Conservation (phyloP, 2,888 invertebrate species). For the Parnassius orleans region DNA sequence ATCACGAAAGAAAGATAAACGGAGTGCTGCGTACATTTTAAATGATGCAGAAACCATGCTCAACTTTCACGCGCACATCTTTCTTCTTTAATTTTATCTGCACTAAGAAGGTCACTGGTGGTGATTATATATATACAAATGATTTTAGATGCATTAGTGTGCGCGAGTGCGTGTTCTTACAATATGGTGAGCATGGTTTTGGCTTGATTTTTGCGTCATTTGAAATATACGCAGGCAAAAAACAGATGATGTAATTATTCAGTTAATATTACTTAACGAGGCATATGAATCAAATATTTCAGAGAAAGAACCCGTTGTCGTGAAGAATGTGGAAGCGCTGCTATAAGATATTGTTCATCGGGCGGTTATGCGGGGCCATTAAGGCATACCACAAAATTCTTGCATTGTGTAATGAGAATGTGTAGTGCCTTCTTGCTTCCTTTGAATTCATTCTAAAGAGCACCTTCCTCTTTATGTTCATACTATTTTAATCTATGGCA, state of each 20-base stretch:
- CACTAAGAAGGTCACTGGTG: too few relatives aligned
- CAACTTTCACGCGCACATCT: too few relatives aligned
- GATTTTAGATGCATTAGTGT: too few relatives aligned
- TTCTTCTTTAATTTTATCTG: too few relatives aligned
- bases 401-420: conserved; percentile 27
- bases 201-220: too few relatives aligned
- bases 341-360: conserved; percentile 25
- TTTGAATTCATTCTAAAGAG: conserved; percentile 24
- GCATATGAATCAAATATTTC: conserved; percentile 16
- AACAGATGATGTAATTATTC: neutral
- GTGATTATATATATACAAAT: too few relatives aligned
- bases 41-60: too few relatives aligned
- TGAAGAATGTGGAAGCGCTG: conserved; percentile 29
- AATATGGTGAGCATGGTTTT: too few relatives aligned
- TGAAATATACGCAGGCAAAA: too few relatives aligned
- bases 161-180: too few relatives aligned
- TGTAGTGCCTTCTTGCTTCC: conserved; percentile 30
- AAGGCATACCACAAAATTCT: conserved; percentile 36
- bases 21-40: too few relatives aligned
- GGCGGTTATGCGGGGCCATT: conserved; percentile 34
- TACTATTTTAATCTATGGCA: conserved; percentile 14
- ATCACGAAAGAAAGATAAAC: too few relatives aligned
- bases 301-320: conserved; percentile 18
- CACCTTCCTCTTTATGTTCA: conserved; percentile 25
- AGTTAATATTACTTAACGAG: conserved; percentile 1